These are phyloP conservation scores for Lemur catta DNA, from an alignment of 2,797 vertebrate species.

Conservation along the genomic window DNA sequence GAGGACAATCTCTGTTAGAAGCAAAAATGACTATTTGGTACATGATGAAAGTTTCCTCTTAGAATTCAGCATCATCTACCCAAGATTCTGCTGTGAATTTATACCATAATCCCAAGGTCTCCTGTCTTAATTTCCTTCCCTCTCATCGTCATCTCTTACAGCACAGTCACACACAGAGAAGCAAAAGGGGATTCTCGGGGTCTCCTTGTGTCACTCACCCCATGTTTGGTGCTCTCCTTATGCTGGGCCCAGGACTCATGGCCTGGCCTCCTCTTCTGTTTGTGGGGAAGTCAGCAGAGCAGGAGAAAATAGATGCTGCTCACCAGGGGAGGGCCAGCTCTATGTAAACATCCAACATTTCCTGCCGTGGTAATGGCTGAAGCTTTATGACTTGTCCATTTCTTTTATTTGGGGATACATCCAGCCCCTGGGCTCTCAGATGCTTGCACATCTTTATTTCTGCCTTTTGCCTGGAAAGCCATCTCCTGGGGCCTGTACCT, in stretches of 20 bases:
- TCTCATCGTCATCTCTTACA: background rate
- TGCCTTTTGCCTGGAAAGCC: background rate
- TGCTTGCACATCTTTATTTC: background rate
- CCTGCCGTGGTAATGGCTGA: background rate
- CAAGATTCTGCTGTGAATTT: slow-evolving; percentile 58
- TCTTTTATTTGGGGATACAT: background rate
- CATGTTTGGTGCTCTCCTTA: background rate
- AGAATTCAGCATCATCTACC: slow-evolving; percentile 49
- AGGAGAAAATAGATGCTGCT: background rate
- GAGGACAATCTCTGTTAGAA: slow-evolving; percentile 76
- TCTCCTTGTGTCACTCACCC: background rate
- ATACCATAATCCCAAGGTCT: slow-evolving; percentile 18
- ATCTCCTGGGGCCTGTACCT: background rate
- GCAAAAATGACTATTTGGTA: slow-evolving; percentile 76
- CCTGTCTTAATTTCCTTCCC: background rate
- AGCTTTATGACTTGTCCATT: background rate
- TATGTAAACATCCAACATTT: background rate
- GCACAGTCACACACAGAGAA: background rate
- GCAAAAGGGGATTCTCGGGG: background rate
- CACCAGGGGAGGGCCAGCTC: background rate
- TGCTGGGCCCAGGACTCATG: background rate
- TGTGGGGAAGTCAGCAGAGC: background rate
- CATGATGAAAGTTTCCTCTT: slow-evolving; percentile 78
- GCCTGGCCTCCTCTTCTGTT: background rate
- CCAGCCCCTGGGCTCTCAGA: background rate